Evolutionary conservation across 1,140 invertebrate genomes (phyloP), one percentile per base, ranked within the genome.

Genomic region (Steinernema feltiae): DNA sequence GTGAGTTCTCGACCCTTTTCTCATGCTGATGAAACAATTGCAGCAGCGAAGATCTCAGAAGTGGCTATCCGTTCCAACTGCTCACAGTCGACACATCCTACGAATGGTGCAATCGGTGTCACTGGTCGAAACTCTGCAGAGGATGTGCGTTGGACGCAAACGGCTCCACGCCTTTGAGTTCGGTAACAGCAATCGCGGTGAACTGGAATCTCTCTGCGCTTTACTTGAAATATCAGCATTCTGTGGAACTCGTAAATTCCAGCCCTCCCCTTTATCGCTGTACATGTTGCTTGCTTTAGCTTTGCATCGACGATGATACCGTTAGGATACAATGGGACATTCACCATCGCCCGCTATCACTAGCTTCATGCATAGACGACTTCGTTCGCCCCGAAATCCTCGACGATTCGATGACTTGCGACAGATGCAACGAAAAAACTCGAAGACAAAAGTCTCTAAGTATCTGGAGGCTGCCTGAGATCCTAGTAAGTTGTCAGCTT

Each of bases 21-120:
- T n/a, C n/a, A n/a, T n/a, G n/a, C n/a, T n/a, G n/a, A 12, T 63
- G 24, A 63, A 3, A 63, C 24, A 3, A 3, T 27, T 63, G 7
- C 53, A 63, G 53, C 7, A 63, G 53, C 53, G 53, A 63, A 63
- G 53, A 63, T 63, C 53, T 63, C 53, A 63, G 53, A 27, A 63
- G 53, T 27, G 53, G 53, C 12, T 63, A 63, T 27, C 53, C 53
- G 15, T 63, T 63, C 24, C 15, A 63, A 27, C 53, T 63, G 2
- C 24, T 63, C 12, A 63, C 53, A 3, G 53, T 63, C 12, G 53
- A 63, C 24, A 15, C 53, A 7, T 63, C 53, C 53, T 63, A 63
- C 53, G 53, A 63, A 27, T 63, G 53, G 53, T 63, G 53, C 53
- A 63, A 63, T 27, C 53, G 53, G 3, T 63, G 53, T 27, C 53